Evolutionary conservation across 2,113 vertebrate genomes (phyloP).

Genomic region (Gymnobelideus leadbeateri): DNA sequence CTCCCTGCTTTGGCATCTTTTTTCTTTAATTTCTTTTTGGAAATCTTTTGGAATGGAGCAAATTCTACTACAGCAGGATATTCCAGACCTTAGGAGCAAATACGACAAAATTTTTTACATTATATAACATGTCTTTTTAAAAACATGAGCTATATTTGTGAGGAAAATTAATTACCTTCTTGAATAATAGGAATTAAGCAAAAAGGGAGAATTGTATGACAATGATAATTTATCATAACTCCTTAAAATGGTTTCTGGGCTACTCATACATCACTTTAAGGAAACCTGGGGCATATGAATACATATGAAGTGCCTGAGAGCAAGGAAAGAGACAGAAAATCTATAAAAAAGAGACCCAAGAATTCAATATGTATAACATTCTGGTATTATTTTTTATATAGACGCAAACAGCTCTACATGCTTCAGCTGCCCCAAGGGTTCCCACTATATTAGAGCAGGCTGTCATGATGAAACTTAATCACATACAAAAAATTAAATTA

Average conservation of each 20-base stretch:
- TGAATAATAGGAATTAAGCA: not conserved
- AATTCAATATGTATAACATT: not conserved
- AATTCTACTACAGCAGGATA: constrained; percentile 98
- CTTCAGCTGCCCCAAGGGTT: not conserved
- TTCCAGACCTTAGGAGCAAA: constrained; percentile 91
- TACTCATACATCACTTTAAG: not conserved
- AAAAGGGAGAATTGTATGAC: not conserved
- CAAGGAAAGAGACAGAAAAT: not conserved
- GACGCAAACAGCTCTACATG: not conserved
- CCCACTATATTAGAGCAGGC: too few species aligned
- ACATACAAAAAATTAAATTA: not conserved
- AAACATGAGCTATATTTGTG: not conserved
- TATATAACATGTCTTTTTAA: not conserved
- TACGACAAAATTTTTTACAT: constrained; percentile 46
- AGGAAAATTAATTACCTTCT: not conserved
- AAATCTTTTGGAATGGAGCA: constrained; percentile 98
- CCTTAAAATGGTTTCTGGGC: not conserved
- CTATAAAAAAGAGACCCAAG: not conserved
- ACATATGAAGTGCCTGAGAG: not conserved
- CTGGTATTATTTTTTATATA: not conserved
- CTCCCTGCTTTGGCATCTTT: constrained; percentile 96
- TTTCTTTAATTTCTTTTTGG: constrained; percentile 97
- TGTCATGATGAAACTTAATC: not conserved
- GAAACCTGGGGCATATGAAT: not conserved
- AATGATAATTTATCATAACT: not conserved